Conservation (phyloP, 2,888 invertebrate species). For the Eueremaeus valkanovi region DNA sequence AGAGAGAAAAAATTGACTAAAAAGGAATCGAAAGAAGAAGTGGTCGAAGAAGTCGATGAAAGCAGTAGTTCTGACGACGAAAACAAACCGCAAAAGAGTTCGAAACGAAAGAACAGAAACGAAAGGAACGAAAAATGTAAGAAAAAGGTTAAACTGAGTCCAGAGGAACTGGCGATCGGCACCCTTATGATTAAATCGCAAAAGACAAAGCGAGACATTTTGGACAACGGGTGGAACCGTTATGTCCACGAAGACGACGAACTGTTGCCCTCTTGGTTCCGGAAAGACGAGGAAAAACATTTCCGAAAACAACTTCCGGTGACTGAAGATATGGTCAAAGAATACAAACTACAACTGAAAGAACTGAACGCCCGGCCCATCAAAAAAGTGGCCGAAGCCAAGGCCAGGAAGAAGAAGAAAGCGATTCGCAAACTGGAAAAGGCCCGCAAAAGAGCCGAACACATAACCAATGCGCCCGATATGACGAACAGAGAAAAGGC, state of each 20-base stretch:
- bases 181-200: slow-evolving; percentile 83
- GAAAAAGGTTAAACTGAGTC: slow-evolving; percentile 68
- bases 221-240: slow-evolving; percentile 87
- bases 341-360: slow-evolving; percentile 67
- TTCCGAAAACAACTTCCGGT: slow-evolving; percentile 78
- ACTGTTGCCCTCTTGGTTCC: slow-evolving; percentile 92
- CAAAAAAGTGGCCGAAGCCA: slow-evolving; percentile 96
- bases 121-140: slow-evolving; percentile 53
- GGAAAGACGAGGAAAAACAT: slow-evolving; percentile 84
- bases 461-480: slow-evolving; percentile 83
- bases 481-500: slow-evolving; percentile 89
- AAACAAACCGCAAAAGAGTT: slow-evolving; percentile 40
- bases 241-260: slow-evolving; percentile 67
- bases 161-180: slow-evolving; percentile 87
- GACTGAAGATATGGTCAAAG: slow-evolving; percentile 73
- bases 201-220: slow-evolving; percentile 81
- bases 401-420: slow-evolving; percentile 92
- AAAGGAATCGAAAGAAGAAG: slow-evolving; percentile 49
- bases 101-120: slow-evolving; percentile 45
- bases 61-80: slow-evolving; percentile 41
- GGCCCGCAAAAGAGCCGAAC: slow-evolving; percentile 91
- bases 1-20: slow-evolving; percentile 19
- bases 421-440: slow-evolving; percentile 73
- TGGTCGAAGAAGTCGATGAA: slow-evolving; percentile 41
- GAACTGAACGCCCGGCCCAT: slow-evolving; percentile 92